Conservation (phyloP, 2,797 vertebrate genomes). For the Echiichthys vipera region DNA sequence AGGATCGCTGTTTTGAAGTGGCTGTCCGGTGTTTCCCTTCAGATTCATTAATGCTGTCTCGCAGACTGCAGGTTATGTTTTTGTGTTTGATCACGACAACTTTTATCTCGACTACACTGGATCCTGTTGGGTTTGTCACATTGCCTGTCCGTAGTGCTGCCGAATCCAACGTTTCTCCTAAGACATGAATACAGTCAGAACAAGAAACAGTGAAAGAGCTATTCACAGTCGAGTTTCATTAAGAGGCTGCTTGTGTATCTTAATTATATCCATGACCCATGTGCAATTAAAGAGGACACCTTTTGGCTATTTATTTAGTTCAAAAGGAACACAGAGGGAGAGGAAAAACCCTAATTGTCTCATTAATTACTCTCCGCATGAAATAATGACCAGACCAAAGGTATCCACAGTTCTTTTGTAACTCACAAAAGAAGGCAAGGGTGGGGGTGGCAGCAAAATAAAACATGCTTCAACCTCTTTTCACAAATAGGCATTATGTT, state of each 20-base stretch:
- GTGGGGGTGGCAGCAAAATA: slow-evolving; percentile 55
- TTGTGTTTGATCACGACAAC: slow-evolving; percentile 60
- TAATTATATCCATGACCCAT: slow-evolving; percentile 70
- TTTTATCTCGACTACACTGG: slow-evolving; percentile 51
- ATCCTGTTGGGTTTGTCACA: slow-evolving; percentile 25
- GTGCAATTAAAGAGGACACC: slow-evolving; percentile 70
- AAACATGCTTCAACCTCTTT: slow-evolving; percentile 61
- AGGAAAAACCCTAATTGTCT: slow-evolving; percentile 67
- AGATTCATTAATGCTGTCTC: slow-evolving; percentile 49
- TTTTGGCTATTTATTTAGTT: slow-evolving; percentile 74
- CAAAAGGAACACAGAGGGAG: slow-evolving; percentile 59
- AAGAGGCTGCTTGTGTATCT: slow-evolving; percentile 47
- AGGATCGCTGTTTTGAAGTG: slow-evolving; percentile 8
- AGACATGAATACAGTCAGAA: slow-evolving; percentile 28
- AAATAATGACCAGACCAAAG: slow-evolving; percentile 67
- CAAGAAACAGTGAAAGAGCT: slow-evolving; percentile 14
- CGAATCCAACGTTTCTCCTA: slow-evolving; percentile 32
- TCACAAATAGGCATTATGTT: slow-evolving; percentile 63
- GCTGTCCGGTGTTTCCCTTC: slow-evolving; percentile 32
- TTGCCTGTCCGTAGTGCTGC: slow-evolving; percentile 22
- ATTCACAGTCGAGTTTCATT: slow-evolving; percentile 40
- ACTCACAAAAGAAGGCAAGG: slow-evolving; percentile 57
- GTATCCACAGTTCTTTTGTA: slow-evolving; percentile 70
- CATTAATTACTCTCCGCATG: slow-evolving; percentile 75
- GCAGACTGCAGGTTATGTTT: slow-evolving; percentile 49